phyloP scores from a whole-genome alignment of 64 coral and sea anemone species.

The Exaiptasia diaphana region DNA sequence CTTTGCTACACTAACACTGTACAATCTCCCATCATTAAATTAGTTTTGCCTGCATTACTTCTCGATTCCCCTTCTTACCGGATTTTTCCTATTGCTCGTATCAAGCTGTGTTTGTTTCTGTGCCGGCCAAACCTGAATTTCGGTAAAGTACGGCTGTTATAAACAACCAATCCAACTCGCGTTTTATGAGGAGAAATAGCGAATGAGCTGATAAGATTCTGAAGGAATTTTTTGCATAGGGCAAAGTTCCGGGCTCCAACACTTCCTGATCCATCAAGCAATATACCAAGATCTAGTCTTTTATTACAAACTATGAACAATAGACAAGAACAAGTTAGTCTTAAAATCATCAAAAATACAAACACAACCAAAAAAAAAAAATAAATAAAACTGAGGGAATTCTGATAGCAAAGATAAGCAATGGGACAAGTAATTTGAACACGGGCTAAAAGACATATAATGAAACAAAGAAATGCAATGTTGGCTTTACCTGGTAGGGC shows the following conservation, averaged over 20 bases:
- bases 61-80: too few species aligned
- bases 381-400: too few species aligned
- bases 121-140: conserved; percentile 55
- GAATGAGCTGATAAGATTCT: conserved; percentile 67
- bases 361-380: background rate
- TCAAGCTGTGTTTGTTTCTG: conserved; percentile 21
- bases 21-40: too few species aligned
- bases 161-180: conserved; percentile 56
- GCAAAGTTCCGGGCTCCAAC: conserved; percentile 68
- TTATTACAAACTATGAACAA: conserved; percentile 58
- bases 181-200: conserved; percentile 61
- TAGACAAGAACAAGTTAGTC: background rate
- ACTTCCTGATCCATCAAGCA: conserved; percentile 80
- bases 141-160: conserved; percentile 26
- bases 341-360: background rate
- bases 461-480: background rate
- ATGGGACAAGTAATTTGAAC: too few species aligned
- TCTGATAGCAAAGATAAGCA: background rate
- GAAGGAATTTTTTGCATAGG: conserved; percentile 58
- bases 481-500: conserved; percentile 23
- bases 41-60: too few species aligned
- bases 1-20: too few species aligned
- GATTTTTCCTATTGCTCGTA: conserved; percentile 39
- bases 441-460: background rate
- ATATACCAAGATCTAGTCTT: conserved; percentile 64